Evolutionary conservation across 2,797 vertebrate species (phyloP).

Genomic region (Diglossa cyanea): DNA sequence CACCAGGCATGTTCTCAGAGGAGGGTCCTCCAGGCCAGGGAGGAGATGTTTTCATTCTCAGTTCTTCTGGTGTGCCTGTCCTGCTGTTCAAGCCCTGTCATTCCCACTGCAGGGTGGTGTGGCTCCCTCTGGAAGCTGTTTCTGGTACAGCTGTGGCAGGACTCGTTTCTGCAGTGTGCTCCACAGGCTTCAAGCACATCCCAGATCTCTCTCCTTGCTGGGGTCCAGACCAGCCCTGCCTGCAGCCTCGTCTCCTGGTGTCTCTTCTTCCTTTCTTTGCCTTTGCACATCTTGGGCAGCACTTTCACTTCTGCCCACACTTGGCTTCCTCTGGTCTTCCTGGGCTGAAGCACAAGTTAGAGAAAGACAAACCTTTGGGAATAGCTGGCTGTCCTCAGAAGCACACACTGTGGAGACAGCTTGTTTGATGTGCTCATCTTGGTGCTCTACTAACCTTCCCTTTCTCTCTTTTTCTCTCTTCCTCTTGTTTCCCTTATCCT

Average conservation of each 20-base stretch:
- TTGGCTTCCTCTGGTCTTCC: neutral
- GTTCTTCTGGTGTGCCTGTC: neutral
- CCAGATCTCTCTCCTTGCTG: neutral
- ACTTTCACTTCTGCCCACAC: neutral
- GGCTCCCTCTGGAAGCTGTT: neutral
- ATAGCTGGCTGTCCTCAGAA: neutral
- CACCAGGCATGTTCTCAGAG: neutral
- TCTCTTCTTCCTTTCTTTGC: neutral
- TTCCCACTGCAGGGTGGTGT: neutral
- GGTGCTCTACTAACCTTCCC: slow-evolving; percentile 70
- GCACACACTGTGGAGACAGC: neutral
- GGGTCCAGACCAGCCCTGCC: neutral
- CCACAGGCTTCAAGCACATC: neutral
- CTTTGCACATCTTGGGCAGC: neutral
- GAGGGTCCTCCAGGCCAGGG: neutral
- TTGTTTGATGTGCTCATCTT: neutral
- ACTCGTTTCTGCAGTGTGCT: neutral
- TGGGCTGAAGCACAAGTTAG: neutral
- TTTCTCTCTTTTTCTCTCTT: slow-evolving; percentile 70
- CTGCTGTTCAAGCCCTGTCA: neutral
- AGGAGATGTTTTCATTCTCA: neutral
- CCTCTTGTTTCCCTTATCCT: slow-evolving; percentile 28
- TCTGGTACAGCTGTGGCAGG: neutral
- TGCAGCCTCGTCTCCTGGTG: neutral
- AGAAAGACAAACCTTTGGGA: neutral